Evolutionary conservation across 37 sponge, comb jelly and placozoan genomes (phyloP), one percentile per base, ranked within the genome.

Genomic region (Agelas oroides): DNA sequence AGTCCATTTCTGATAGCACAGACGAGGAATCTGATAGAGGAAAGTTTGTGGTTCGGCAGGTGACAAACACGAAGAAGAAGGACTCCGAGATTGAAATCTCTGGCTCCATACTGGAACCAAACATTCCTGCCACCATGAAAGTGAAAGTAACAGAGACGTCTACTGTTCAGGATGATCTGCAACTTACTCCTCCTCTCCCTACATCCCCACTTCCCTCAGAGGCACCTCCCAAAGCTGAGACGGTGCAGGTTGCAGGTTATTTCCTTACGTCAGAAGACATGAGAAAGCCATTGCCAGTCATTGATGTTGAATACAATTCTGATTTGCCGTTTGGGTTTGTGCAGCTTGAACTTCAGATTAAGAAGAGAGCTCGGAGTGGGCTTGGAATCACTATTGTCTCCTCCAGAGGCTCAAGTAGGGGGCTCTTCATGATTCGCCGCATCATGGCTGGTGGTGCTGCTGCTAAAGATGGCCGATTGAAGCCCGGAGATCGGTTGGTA

Each of bases 401-500:
- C 27, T 64, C 81, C 32, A 11, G 27, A 33, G 83, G 69, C 21
- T 21, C 28, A 14, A 91, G 84, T 30, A 61, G 21, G 19, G 92
- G 84, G 0, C 61, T 80, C 24, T 81, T 73, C 37, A 75, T 86
- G 82, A 62, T 94, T 17, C 70, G 89, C 2, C 77, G 95, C 36
- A 80, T 94, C 32, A 58, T 76, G 13, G 65, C 92, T 6, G 84
- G 71, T 25, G 84, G 95, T 55, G 60, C 87, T 23, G 94, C 90
- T 41, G 78, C 79, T 2, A 87, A 83, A 53, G 91, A 87, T 61
- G 88, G 80, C 13, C 60, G 82, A 59, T 23, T 93, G 31, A 82
- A 59, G 35, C 54, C 68, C 62, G 95, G 95, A 24, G 95, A 94
- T 67, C 41, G 88, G n/a, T 56, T 94, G 30, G 78, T 91, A 18